These are phyloP conservation scores for Seira musarum DNA, from an alignment of 2,888 invertebrate species.

Conservation along the genomic window DNA sequence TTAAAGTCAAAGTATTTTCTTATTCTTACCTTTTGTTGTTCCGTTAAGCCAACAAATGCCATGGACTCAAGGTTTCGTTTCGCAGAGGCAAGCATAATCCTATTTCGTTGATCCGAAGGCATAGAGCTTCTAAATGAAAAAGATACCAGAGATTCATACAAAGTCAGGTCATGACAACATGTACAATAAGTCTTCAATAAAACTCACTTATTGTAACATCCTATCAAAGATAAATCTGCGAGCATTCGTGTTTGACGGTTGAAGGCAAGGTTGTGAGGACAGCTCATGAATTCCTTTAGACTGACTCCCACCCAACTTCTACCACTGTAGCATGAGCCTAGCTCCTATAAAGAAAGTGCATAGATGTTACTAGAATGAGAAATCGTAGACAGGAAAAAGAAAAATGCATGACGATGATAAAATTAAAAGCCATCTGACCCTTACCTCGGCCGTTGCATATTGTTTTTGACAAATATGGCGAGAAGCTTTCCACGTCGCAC, in stretches of 20 bases:
- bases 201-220: slow-evolving; percentile 86
- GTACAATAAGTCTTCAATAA: background rate
- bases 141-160: background rate
- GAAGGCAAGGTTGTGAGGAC: slow-evolving; percentile 93
- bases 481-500: slow-evolving; percentile 94
- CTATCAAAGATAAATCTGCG: slow-evolving; percentile 93
- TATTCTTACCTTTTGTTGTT: slow-evolving; percentile 82
- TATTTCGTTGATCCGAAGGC: slow-evolving; percentile 81
- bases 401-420: no score
- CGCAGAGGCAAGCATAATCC: slow-evolving; percentile 93
- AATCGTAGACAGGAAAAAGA: no score
- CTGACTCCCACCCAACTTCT: slow-evolving; percentile 92
- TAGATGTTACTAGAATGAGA: background rate
- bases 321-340: slow-evolving; percentile 85
- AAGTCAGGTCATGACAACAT: background rate
- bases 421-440: no score
- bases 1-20: background rate
- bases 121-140: slow-evolving; percentile 81
- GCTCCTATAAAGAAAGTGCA: slow-evolving; percentile 74
- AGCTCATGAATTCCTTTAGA: slow-evolving; percentile 91
- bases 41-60: slow-evolving; percentile 98
- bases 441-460: slow-evolving; percentile 79
- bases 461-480: slow-evolving; percentile 79
- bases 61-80: slow-evolving; percentile 94
- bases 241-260: slow-evolving; percentile 99